Percentiles rank a stretch among this genome's conserved stretches.
These are phyloP conservation scores for Conus canariensis DNA, from an alignment of 2,888 invertebrate genomes.

Conservation along the genomic window DNA sequence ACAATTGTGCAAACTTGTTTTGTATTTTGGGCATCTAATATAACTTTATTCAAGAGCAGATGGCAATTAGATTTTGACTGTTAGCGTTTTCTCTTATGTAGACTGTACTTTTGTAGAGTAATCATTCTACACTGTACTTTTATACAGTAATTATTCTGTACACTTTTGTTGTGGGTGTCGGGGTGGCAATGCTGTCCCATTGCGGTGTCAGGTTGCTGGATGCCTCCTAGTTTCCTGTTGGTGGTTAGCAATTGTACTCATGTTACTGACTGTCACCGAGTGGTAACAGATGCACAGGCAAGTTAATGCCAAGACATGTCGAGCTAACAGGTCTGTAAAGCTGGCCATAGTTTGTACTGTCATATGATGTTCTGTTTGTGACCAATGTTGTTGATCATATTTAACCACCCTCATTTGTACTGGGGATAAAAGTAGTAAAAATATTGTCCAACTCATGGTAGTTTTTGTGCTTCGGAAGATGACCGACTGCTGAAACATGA, in stretches of 20 bases:
- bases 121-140: too few species aligned
- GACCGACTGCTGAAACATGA: too few species aligned
- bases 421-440: background rate
- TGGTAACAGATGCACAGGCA: background rate
- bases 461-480: too few species aligned
- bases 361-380: background rate
- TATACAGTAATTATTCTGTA: too few species aligned
- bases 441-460: too few species aligned
- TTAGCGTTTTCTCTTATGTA: too few species aligned
- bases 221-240: background rate
- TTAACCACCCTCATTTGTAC: background rate
- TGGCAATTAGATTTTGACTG: too few species aligned
- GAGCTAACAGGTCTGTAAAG: background rate
- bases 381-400: background rate
- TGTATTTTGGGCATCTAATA: too few species aligned
- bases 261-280: background rate
- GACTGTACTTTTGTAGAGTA: too few species aligned
- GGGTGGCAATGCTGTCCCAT: background rate
- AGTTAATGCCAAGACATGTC: background rate
- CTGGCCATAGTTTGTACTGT: slow-evolving; percentile 10
- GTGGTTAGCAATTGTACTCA: background rate
- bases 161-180: background rate
- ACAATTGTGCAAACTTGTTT: too few species aligned
- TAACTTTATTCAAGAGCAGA: too few species aligned
- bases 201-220: background rate